phyloP scores from a whole-genome alignment of 2,888 invertebrate species.

The Griposia aprilina region DNA sequence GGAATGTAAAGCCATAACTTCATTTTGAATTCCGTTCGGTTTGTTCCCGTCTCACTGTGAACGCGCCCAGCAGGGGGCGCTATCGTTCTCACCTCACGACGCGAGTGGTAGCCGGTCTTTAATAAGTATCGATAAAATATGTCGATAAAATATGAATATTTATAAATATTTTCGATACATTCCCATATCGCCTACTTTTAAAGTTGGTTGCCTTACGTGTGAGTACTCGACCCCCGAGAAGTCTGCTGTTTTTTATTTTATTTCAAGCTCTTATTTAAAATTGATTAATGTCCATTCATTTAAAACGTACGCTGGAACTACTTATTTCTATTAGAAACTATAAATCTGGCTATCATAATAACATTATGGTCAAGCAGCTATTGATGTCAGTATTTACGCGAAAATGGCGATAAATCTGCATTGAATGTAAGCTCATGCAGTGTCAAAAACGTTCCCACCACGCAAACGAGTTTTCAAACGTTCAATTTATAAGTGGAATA shows the following conservation, averaged over 20 bases:
- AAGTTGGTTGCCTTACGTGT: conserved; percentile 50
- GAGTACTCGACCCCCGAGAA: conserved; percentile 52
- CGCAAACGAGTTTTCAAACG: conserved; percentile 80
- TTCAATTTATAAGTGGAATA: conserved; percentile 84
- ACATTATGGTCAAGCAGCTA: conserved; percentile 74
- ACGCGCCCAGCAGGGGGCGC: conserved; percentile 88
- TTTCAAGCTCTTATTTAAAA: conserved; percentile 60
- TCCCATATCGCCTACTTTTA: conserved; percentile 70
- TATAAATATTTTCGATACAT: conserved; percentile 89
- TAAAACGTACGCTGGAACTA: conserved; percentile 48
- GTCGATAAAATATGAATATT: conserved; percentile 89
- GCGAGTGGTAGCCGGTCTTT: conserved; percentile 90
- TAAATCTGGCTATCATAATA: conserved; percentile 75
- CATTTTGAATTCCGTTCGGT: conserved; percentile 89
- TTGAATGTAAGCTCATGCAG: conserved; percentile 76
- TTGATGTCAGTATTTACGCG: conserved; percentile 76
- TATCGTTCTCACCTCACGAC: conserved; percentile 90
- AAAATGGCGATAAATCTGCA: conserved; percentile 81
- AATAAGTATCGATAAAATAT: conserved; percentile 90
- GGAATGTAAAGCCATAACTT: conserved; percentile 87
- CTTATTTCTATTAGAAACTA: conserved; percentile 70
- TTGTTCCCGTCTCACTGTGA: conserved; percentile 87
- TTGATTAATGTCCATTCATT: conserved; percentile 62
- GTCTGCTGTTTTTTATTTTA: conserved; percentile 47
- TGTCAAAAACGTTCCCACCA: conserved; percentile 76